A percentile compares a stretch with the other conserved stretches of the same genome.
These are phyloP conservation scores for Enteromius thamalakanensis DNA, from an alignment of 2,797 vertebrate genomes.

Conservation along the genomic window DNA sequence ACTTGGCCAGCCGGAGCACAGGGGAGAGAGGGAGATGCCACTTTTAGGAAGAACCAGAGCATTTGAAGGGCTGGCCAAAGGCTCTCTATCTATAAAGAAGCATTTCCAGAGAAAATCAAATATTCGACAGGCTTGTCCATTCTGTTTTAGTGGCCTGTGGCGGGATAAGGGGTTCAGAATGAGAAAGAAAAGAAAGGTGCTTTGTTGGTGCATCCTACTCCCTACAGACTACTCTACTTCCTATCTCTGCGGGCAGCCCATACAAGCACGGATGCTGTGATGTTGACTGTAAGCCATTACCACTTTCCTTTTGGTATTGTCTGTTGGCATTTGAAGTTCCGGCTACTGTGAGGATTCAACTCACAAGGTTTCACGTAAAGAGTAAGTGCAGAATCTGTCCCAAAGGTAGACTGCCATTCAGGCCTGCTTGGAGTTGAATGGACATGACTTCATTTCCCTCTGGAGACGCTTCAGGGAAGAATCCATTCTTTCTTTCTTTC, in stretches of 20 bases:
- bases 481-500: neutral
- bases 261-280: slow-evolving; percentile 1
- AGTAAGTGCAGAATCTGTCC: slow-evolving; percentile 18
- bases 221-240: slow-evolving; percentile 19
- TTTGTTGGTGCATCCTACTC: slow-evolving; percentile 47
- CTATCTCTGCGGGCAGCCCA: slow-evolving; percentile 26
- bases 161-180: slow-evolving; percentile 12
- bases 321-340: slow-evolving; percentile 32
- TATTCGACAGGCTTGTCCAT: slow-evolving; percentile 25
- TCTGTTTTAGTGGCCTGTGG: slow-evolving; percentile 27
- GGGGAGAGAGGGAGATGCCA: slow-evolving; percentile 49
- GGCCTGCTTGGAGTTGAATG: slow-evolving; percentile 58
- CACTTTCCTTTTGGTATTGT: slow-evolving; percentile 25
- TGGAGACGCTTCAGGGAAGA: neutral
- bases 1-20: slow-evolving; percentile 64
- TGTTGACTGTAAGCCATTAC: slow-evolving; percentile 33
- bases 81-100: slow-evolving; percentile 8
- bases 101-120: slow-evolving; percentile 37
- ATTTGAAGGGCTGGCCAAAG: slow-evolving; percentile 26
- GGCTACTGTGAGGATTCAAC: slow-evolving; percentile 34
- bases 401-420: slow-evolving; percentile 58
- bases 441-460: slow-evolving; percentile 52
- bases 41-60: neutral
- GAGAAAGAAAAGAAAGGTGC: slow-evolving; percentile 43
- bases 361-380: slow-evolving; percentile 24